Conservation (phyloP, 1,140 invertebrate species). For the Vanessa tameamea region DNA sequence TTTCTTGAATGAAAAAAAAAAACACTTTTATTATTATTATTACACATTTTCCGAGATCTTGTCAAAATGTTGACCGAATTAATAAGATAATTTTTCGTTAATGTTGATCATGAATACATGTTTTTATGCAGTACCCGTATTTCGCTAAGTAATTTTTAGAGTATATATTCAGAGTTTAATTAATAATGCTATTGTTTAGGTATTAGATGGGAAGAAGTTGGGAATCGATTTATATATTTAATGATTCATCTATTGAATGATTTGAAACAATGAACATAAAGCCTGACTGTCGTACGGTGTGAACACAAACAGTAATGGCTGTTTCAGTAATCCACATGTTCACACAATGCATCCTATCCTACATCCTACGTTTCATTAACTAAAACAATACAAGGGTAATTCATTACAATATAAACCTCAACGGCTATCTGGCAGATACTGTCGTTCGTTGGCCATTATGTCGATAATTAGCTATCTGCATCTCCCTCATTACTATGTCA, state of each 20-base stretch:
- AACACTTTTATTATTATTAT: too few relatives aligned
- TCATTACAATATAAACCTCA: conserved; percentile 18
- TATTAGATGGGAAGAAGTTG: too few relatives aligned
- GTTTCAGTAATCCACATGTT: conserved; percentile 4
- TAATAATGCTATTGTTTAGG: too few relatives aligned
- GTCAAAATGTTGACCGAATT: too few relatives aligned
- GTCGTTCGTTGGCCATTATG: conserved; percentile 2
- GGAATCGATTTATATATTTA: too few relatives aligned
- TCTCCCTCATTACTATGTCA: conserved; percentile 10
- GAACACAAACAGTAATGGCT: conserved; percentile 6
- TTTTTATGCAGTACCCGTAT: too few relatives aligned
- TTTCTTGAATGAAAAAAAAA: too few relatives aligned
- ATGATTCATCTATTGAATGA: not conserved
- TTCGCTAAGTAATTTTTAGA: too few relatives aligned
- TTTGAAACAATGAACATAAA: not conserved
- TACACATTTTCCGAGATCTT: too few relatives aligned
- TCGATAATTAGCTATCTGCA: not conserved
- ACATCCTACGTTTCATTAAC: conserved; percentile 12
- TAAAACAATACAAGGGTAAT: conserved; percentile 15
- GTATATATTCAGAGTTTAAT: too few relatives aligned
- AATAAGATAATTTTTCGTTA: too few relatives aligned
- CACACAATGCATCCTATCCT: conserved; percentile 8
- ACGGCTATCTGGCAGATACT: conserved; percentile 1
- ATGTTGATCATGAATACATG: too few relatives aligned
- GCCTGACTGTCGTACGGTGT: not conserved